Conservation (phyloP, 1,140 invertebrate genomes). For the Bacillus rossius region DNA sequence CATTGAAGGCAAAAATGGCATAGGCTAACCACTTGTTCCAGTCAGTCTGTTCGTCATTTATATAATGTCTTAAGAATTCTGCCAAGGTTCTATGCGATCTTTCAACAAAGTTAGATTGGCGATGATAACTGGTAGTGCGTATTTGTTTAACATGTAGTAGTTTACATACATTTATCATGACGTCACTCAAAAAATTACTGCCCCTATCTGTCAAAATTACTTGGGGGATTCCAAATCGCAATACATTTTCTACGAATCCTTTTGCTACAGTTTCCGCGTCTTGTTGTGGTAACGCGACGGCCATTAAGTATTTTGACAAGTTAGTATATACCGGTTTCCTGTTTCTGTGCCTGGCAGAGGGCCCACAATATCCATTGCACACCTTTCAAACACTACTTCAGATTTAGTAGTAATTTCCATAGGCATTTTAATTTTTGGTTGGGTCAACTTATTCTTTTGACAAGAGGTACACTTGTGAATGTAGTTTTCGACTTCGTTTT, state of each 20-base stretch:
- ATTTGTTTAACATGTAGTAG: constrained; percentile 33
- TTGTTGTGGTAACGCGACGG: neutral
- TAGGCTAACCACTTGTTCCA: constrained; percentile 42
- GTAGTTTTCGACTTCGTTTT: constrained; percentile 13
- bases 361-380: constrained; percentile 26
- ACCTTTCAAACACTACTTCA: constrained; percentile 17
- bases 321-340: constrained; percentile 17
- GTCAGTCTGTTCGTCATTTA: constrained; percentile 31
- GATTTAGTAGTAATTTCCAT: constrained; percentile 24
- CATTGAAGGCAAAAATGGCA: constrained; percentile 44
- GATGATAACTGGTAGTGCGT: constrained; percentile 38
- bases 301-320: constrained; percentile 8
- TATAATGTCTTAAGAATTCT: constrained; percentile 39
- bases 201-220: constrained; percentile 35
- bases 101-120: constrained; percentile 37
- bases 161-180: constrained; percentile 33
- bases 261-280: neutral
- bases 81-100: constrained; percentile 38
- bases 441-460: constrained; percentile 18
- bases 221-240: constrained; percentile 27
- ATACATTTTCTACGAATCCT: neutral
- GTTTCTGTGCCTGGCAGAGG: constrained; percentile 20
- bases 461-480: constrained; percentile 14
- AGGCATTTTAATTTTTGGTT: constrained; percentile 16
- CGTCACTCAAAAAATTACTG: constrained; percentile 31